Evolutionary conservation across 2,797 vertebrate species (phyloP).

Genomic region (Trichosurus vulpecula): DNA sequence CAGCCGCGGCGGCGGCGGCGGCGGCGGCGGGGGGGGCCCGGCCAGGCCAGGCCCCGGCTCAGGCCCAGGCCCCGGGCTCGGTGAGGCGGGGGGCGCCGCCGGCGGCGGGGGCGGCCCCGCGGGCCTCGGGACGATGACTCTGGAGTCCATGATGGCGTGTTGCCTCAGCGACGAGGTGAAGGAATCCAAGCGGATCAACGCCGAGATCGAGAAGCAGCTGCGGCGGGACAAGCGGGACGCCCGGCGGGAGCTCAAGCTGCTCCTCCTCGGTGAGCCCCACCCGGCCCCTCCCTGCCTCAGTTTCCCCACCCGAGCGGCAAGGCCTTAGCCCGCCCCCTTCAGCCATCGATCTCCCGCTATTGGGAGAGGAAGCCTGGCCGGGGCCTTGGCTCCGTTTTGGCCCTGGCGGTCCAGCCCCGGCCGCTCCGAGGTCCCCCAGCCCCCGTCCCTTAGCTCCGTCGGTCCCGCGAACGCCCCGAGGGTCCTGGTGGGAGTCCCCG

Average conservation of each 20-base stretch:
- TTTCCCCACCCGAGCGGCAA: not conserved
- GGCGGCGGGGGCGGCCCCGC: conserved; percentile 64
- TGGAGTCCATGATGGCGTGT: conserved; percentile 99
- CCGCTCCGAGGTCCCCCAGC: not conserved
- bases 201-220: conserved; percentile 98
- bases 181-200: conserved; percentile 99
- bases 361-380: not conserved
- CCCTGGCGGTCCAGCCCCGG: not conserved
- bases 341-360: not conserved
- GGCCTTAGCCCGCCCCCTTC: not conserved
- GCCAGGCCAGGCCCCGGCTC: conserved; percentile 48
- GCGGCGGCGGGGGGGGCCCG: conserved; percentile 57
- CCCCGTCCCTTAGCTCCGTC: not conserved
- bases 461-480: too few relatives aligned
- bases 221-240: conserved; percentile 97
- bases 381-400: too few relatives aligned
- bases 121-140: conserved; percentile 92
- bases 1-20: conserved; percentile 57
- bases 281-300: not conserved
- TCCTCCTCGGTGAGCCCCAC: conserved; percentile 92
- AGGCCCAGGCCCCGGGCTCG: conserved; percentile 46
- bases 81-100: conserved; percentile 56
- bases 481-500: not conserved
- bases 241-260: conserved; percentile 95
- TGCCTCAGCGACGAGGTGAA: conserved; percentile 99